These are phyloP conservation scores for Cremastinae sp. DNA, from an alignment of 2,888 invertebrate genomes.

Conservation along the genomic window DNA sequence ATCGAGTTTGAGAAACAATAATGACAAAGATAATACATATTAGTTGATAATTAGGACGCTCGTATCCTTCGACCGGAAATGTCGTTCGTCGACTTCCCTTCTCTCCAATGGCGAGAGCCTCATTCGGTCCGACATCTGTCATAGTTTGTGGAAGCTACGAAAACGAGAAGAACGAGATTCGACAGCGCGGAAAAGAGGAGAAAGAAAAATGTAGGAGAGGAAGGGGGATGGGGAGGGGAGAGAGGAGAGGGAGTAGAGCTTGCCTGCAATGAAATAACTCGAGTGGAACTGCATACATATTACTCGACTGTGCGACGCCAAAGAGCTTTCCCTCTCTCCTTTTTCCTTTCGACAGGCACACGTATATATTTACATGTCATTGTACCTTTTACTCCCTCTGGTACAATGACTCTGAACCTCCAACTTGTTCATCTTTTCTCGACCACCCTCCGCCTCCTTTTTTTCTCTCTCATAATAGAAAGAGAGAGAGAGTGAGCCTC, in stretches of 20 bases:
- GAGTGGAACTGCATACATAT: conserved; percentile 58
- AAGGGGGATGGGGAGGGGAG: conserved; percentile 26
- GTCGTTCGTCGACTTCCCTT: no score
- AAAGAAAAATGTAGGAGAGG: not conserved
- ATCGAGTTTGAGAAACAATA: no score
- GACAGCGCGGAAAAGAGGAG: conserved; percentile 45
- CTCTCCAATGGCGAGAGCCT: no score
- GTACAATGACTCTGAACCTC: conserved; percentile 30
- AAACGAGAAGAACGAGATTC: conserved; percentile 47
- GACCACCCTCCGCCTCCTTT: not conserved
- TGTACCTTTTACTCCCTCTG: conserved; percentile 26
- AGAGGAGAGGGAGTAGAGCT: conserved; percentile 38
- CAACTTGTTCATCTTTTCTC: conserved; percentile 32
- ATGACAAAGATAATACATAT: no score
- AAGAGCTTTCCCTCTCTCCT: conserved; percentile 40
- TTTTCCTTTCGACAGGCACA: not conserved
- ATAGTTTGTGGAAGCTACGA: conserved; percentile 41
- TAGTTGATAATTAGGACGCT: no score
- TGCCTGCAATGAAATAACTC: conserved; percentile 53
- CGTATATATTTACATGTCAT: conserved; percentile 7
- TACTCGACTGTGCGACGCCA: conserved; percentile 52
- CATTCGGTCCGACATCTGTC: not conserved
- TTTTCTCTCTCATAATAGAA: conserved; percentile 44
- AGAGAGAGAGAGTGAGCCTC: conserved; percentile 20
- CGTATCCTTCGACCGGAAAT: no score